Base-by-base conservation (phyloP, 35 echinoderm and acorn worm species). In the Acanthaster planci region DNA sequence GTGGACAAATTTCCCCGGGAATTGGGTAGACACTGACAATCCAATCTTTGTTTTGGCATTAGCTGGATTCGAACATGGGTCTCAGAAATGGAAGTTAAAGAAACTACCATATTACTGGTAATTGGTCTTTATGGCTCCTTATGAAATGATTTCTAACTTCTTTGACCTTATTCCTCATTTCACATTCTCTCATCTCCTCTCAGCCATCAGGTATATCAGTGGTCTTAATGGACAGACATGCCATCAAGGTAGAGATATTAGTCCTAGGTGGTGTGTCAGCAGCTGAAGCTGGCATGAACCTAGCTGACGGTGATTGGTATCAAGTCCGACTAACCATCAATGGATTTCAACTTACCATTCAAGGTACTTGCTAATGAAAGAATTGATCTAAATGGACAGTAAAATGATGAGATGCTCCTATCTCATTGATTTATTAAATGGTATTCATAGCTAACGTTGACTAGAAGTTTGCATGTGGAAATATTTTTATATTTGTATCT, bases 291-390 rank as follows among this genome's bases (percentile, higher is more conserved):
- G 87, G 90, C 27, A 40, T 76, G 10, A 80, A 87, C 52, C 9
- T 99, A 18, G 84, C 79, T n/a, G 86, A 88, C 86, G 96, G 96
- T 29, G 76, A 89, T 53, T 99, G 96, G 96, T 91, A 91, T 82
- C 47, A 31, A 22, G 52, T 99, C 7, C 32, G 39, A 8, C 37
- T 94, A 30, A 87, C 55, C 34, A 67, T 93, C 39, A 38, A 80
- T 8, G 80, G 80, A 5, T 88, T 90, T n/a, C 88, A 95, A 37
- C 34, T 95, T 12, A 22, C 81, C 3, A 12, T 47, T 12, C 42
- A 47, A 47, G 42, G 42, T 47, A 47, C 12, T 4, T 12, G 12
- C 4, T 6, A 4, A 6, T 47, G 42, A 47, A 47, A 47, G 42
- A 47, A 47, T n/a, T n/a, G n/a, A n/a, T n/a, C n/a, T n/a, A n/a